Conservation (phyloP, 2,888 invertebrate species). For the Heliconius ismenius region DNA sequence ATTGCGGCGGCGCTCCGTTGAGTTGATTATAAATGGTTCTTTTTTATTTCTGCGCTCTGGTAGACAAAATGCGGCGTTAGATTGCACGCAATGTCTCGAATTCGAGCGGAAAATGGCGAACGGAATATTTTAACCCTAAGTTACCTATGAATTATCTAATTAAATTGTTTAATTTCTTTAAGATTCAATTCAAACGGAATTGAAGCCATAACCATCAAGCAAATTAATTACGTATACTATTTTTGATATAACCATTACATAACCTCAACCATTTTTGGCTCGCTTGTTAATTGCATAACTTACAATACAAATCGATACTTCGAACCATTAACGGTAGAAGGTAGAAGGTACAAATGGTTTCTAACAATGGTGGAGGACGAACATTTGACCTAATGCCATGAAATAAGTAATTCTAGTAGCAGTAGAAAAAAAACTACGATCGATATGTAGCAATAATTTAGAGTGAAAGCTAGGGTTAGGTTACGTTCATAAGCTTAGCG, state of each 20-base stretch:
- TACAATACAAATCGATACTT: constrained; percentile 13
- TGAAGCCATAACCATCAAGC: background rate
- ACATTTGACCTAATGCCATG: constrained; percentile 33
- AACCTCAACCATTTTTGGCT: background rate
- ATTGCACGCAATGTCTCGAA: too few species aligned
- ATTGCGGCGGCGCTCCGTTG: too few species aligned
- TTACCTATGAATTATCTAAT: too few species aligned
- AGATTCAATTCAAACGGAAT: background rate
- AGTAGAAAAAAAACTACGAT: constrained; percentile 38
- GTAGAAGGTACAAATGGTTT: background rate
- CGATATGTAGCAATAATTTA: constrained; percentile 44
- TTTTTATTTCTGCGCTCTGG: too few species aligned
- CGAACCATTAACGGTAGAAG: background rate
- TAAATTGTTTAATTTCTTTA: too few species aligned
- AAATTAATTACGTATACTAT: background rate
- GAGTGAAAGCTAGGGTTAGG: constrained; percentile 32
- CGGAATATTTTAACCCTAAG: too few species aligned
- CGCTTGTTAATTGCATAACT: background rate
- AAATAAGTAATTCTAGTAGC: constrained; percentile 37
- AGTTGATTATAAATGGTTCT: too few species aligned
- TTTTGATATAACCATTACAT: background rate
- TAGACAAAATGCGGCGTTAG: too few species aligned
- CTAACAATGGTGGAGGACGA: constrained; percentile 22
- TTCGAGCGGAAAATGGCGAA: too few species aligned
- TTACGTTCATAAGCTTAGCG: constrained; percentile 29